These are phyloP conservation scores for Eupithecia centaureata DNA, from an alignment of 2,888 invertebrate species.

Conservation along the genomic window DNA sequence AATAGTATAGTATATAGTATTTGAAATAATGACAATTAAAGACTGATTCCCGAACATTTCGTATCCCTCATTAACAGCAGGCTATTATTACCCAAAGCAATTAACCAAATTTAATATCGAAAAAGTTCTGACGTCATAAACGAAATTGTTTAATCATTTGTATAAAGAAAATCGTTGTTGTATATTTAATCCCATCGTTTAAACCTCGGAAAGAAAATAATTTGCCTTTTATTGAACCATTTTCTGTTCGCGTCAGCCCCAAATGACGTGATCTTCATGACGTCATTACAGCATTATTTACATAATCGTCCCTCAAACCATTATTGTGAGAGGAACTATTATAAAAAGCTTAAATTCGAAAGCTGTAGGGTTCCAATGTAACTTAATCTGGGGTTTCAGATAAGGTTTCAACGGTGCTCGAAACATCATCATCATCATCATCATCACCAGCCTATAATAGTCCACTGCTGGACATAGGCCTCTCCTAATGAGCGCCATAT, in stretches of 20 bases:
- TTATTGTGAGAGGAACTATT: constrained; percentile 13
- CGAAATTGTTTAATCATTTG: constrained; percentile 25
- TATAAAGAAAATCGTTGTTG: constrained; percentile 26
- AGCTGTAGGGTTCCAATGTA: constrained; percentile 26
- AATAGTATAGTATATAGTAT: no score
- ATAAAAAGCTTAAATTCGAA: constrained; percentile 14
- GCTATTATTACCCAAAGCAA: background rate
- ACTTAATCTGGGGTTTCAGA: background rate
- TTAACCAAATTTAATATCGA: background rate
- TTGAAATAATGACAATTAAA: no score
- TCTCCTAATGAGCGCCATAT: no score
- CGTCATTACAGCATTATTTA: constrained; percentile 72
- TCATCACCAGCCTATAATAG: no score
- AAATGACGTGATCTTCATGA: constrained; percentile 69
- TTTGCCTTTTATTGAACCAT: constrained; percentile 66
- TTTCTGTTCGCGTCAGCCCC: constrained; percentile 59
- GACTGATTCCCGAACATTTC: background rate
- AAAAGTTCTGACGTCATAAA: constrained; percentile 2
- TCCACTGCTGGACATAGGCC: no score
- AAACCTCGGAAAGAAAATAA: constrained; percentile 41
- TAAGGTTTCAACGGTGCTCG: background rate
- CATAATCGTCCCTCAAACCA: constrained; percentile 61
- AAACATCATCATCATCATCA: no score
- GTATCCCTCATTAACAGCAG: background rate
- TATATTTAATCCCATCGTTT: constrained; percentile 40